These are phyloP conservation scores for Furcula furcula DNA, from an alignment of 2,888 invertebrate genomes.

Conservation along the genomic window DNA sequence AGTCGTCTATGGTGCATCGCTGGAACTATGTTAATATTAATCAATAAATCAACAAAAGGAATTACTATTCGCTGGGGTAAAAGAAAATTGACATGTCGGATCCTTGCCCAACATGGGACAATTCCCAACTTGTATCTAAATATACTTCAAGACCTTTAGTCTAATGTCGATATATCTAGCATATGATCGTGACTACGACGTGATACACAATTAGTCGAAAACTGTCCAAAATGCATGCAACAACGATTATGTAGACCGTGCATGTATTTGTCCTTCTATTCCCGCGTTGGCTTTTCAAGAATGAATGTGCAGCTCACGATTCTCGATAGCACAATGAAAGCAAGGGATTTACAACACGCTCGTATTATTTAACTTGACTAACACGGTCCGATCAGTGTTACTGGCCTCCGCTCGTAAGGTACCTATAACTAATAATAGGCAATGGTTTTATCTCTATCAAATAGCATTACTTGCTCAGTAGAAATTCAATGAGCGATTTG, in stretches of 20 bases:
- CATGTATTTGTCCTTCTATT: constrained; percentile 40
- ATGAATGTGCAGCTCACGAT: constrained; percentile 59
- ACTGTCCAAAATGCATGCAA: constrained; percentile 24
- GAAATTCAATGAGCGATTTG: constrained; percentile 29
- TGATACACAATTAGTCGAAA: constrained; percentile 38
- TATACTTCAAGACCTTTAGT: no score
- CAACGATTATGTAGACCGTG: constrained; percentile 29
- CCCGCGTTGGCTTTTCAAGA: constrained; percentile 50
- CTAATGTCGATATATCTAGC: no score
- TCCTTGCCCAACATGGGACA: no score
- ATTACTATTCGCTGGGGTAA: no score
- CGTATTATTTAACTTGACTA: constrained; percentile 50
- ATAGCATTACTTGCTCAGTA: constrained; percentile 31
- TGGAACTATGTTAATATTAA: no score
- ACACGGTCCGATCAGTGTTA: constrained; percentile 41
- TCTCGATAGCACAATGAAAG: constrained; percentile 61
- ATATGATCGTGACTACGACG: constrained; percentile 30
- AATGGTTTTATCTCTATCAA: constrained; percentile 39
- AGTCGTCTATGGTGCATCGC: no score
- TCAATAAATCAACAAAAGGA: no score
- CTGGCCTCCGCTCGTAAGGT: constrained; percentile 33
- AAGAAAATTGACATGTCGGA: no score
- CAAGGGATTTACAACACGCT: constrained; percentile 55
- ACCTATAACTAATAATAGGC: constrained; percentile 37
- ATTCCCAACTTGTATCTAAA: no score